These are phyloP conservation scores for Amiota communis DNA, from an alignment of 2,888 invertebrate genomes.

Conservation along the genomic window DNA sequence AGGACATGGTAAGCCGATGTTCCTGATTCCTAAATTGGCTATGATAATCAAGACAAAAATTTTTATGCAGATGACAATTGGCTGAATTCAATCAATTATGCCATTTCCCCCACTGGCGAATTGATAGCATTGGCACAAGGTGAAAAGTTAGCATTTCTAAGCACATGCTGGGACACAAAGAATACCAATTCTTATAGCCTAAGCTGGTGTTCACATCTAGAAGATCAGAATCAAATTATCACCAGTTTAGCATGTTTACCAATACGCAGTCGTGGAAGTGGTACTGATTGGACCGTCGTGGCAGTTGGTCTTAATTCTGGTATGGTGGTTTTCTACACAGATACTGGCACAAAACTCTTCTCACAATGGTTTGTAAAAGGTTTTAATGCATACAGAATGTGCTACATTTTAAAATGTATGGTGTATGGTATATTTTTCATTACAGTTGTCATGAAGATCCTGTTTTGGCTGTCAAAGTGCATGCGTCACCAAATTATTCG, in stretches of 20 bases:
- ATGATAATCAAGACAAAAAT: too few species aligned
- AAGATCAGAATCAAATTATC: constrained; percentile 74
- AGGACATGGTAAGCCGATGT: constrained; percentile 70
- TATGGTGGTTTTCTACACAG: constrained; percentile 89
- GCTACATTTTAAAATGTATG: background rate
- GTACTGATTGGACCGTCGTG: constrained; percentile 94
- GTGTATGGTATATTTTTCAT: constrained; percentile 10
- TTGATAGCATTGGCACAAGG: constrained; percentile 80
- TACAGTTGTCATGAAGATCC: constrained; percentile 83
- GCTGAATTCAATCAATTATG: constrained; percentile 80
- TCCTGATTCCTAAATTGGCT: background rate
- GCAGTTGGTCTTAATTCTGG: constrained; percentile 90
- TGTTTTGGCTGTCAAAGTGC: constrained; percentile 85
- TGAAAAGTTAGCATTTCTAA: constrained; percentile 79
- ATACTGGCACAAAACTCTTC: constrained; percentile 86
- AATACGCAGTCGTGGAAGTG: constrained; percentile 66
- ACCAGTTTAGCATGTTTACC: constrained; percentile 75
- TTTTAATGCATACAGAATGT: too few species aligned
- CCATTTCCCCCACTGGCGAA: constrained; percentile 83
- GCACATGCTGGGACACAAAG: constrained; percentile 77
- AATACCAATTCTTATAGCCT: constrained; percentile 74
- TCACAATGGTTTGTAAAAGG: constrained; percentile 81
- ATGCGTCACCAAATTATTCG: constrained; percentile 74
- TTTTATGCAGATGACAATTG: constrained; percentile 76
- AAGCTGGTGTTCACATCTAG: constrained; percentile 76